A percentile compares a stretch with the other conserved stretches of the same genome.
These are phyloP conservation scores for Anguilla anguilla DNA, from an alignment of 2,797 vertebrate genomes.

Conservation along the genomic window DNA sequence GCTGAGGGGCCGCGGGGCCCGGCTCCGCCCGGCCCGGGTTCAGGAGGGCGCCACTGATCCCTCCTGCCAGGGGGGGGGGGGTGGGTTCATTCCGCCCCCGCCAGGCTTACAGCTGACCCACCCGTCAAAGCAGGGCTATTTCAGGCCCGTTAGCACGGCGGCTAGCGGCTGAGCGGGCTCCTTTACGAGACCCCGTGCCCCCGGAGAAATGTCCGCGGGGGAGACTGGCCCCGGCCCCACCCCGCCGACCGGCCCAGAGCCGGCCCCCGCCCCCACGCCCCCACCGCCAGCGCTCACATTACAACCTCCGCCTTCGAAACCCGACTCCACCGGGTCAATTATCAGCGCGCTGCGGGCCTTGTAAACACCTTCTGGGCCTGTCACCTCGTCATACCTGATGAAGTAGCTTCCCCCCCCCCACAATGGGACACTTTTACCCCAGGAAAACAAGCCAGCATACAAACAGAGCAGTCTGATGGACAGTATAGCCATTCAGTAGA, in stretches of 20 bases:
- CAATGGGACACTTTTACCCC: background rate
- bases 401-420: background rate
- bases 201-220: slow-evolving; percentile 11
- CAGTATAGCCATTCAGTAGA: too few relatives aligned
- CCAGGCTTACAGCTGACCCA: slow-evolving; percentile 25
- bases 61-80: background rate
- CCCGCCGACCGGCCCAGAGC: too few relatives aligned
- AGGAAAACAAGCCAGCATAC: background rate
- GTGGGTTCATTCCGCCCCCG: background rate
- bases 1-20: slow-evolving; percentile 33
- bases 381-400: background rate
- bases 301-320: background rate
- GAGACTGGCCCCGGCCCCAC: background rate
- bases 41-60: slow-evolving; percentile 14
- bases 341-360: background rate
- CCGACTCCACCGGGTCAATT: background rate
- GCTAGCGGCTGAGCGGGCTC: background rate
- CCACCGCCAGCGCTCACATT: background rate
- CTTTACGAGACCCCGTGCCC: slow-evolving; percentile 6
- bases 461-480: too few relatives aligned
- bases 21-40: background rate
- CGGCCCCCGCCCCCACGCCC: background rate
- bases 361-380: background rate
- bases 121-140: slow-evolving; percentile 31
- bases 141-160: slow-evolving; percentile 29